A percentile compares a stretch with the other conserved stretches of the same genome.
phyloP scores from a whole-genome alignment of 2,888 invertebrate genomes.

The Oegoconia quadripuncta region DNA sequence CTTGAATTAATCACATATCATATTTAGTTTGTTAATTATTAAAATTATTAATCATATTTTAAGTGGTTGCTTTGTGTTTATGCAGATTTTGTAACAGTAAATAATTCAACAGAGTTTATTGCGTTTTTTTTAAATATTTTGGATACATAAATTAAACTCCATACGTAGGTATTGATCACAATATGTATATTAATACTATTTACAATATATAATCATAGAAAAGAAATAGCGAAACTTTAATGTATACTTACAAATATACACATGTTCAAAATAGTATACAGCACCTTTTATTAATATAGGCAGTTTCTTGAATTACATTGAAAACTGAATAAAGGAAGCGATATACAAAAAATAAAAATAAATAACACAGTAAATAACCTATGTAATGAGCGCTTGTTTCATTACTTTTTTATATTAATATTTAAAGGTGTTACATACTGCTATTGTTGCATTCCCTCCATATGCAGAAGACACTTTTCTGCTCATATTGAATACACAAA shows the following conservation, averaged over 20 bases:
- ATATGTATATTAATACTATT: constrained; percentile 5
- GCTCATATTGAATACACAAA: no score
- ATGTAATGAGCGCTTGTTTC: neutral
- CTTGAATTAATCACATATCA: constrained; percentile 71
- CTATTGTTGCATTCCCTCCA: no score
- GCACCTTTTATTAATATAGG: constrained; percentile 12
- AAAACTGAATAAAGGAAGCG: constrained; percentile 27
- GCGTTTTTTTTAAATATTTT: no score
- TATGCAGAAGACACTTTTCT: no score
- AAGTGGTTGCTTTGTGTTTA: constrained; percentile 73
- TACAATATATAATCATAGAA: neutral
- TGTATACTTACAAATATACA: constrained; percentile 27
- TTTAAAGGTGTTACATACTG: neutral
- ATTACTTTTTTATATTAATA: neutral
- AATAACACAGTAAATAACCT: neutral
- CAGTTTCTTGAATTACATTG: constrained; percentile 18
- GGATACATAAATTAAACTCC: no score
- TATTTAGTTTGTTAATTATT: constrained; percentile 62
- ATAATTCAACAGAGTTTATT: no score
- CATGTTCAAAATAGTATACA: constrained; percentile 18
- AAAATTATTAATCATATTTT: constrained; percentile 52
- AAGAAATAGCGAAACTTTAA: constrained; percentile 15
- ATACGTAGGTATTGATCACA: no score
- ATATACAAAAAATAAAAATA: neutral
- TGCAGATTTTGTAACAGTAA: constrained; percentile 62